Evolutionary conservation across 2,888 invertebrate species (phyloP).

Genomic region (Pseudanteris insignis): DNA sequence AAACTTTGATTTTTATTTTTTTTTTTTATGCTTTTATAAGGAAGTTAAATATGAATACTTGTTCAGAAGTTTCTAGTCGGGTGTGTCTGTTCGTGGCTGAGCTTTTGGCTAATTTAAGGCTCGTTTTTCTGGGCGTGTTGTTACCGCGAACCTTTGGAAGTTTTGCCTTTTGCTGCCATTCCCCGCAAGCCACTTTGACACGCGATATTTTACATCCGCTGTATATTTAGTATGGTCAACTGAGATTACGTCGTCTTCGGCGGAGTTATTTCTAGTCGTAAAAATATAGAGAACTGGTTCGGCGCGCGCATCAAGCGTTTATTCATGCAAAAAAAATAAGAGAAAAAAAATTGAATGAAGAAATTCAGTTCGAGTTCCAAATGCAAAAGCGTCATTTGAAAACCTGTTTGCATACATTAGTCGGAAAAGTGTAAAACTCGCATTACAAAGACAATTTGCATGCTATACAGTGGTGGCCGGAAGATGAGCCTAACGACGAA

Average conservation of each 20-base stretch:
- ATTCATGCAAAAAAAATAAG: constrained; percentile 2
- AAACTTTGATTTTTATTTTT: too few species aligned
- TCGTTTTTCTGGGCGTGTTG: constrained; percentile 7
- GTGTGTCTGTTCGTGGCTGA: neutral
- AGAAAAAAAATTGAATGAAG: neutral
- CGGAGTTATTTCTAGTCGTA: constrained; percentile 6
- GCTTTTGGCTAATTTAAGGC: constrained; percentile 16
- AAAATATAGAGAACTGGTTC: constrained; percentile 11
- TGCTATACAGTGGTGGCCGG: too few species aligned
- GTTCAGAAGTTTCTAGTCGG: neutral
- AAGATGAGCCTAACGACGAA: too few species aligned
- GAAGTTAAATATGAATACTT: constrained; percentile 3
- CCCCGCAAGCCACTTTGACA: constrained; percentile 13
- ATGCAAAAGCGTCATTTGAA: too few species aligned
- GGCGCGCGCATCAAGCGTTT: constrained; percentile 1
- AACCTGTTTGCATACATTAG: too few species aligned
- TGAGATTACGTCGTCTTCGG: constrained; percentile 7
- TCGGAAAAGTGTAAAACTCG: neutral
- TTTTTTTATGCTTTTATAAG: too few species aligned
- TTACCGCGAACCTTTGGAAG: neutral
- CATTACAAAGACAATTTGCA: too few species aligned
- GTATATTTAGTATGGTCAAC: constrained; percentile 18
- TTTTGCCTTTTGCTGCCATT: neutral
- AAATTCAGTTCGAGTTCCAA: neutral
- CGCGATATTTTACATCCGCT: constrained; percentile 12